Evolutionary conservation across 2,888 invertebrate genomes (phyloP).

Genomic region (Auanema sp.): DNA sequence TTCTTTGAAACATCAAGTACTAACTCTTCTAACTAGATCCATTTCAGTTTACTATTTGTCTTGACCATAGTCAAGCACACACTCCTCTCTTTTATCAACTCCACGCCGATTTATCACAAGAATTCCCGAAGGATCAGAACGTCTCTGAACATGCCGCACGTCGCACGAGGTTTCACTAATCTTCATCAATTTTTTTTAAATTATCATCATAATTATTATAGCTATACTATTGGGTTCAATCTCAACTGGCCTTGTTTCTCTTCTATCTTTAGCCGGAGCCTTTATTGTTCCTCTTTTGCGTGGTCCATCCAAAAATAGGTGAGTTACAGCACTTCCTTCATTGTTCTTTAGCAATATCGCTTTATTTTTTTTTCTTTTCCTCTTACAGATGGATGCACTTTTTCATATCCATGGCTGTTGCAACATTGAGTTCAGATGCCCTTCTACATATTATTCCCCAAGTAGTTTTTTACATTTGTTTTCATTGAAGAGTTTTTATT

Average conservation of each 20-base stretch:
- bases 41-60: too few species aligned
- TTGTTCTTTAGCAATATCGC: neutral
- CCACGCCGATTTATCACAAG: too few species aligned
- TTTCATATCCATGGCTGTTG: slow-evolving; percentile 68
- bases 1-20: too few species aligned
- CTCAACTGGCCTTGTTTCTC: slow-evolving; percentile 65
- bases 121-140: too few species aligned
- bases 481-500: neutral
- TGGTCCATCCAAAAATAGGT: slow-evolving; percentile 26
- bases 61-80: too few species aligned
- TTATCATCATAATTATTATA: slow-evolving; percentile 1
- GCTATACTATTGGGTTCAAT: slow-evolving; percentile 63
- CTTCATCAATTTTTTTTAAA: too few species aligned
- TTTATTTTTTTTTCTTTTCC: neutral
- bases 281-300: slow-evolving; percentile 61
- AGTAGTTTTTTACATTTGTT: slow-evolving; percentile 49
- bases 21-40: too few species aligned
- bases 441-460: slow-evolving; percentile 67
- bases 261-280: slow-evolving; percentile 65
- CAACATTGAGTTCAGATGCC: slow-evolving; percentile 67
- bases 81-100: too few species aligned
- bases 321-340: slow-evolving; percentile 8
- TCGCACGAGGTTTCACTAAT: too few species aligned
- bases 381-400: slow-evolving; percentile 63
- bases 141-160: too few species aligned